Evolutionary conservation across 2,797 vertebrate genomes (phyloP).

Genomic region (Cottoperca gobio): DNA sequence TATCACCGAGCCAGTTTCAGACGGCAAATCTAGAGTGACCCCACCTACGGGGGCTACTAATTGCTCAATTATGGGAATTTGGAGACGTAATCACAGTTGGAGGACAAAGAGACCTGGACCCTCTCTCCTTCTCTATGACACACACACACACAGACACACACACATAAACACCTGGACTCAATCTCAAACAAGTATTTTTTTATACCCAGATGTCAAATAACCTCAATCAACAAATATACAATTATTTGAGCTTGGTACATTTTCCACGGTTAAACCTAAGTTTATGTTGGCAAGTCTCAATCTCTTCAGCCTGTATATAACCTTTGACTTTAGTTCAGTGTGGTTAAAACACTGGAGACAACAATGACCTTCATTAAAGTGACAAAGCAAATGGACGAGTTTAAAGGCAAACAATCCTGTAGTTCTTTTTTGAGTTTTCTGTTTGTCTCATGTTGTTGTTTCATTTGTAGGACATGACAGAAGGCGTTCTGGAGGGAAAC

Average conservation of each 20-base stretch:
- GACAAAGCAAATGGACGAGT: background rate
- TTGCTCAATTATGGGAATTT: constrained; percentile 79
- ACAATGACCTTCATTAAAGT: background rate
- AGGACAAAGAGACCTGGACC: constrained; percentile 63
- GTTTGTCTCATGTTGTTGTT: constrained; percentile 6
- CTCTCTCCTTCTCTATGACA: constrained; percentile 17
- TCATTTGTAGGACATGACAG: constrained; percentile 90
- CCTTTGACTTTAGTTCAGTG: background rate
- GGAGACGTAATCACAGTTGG: constrained; percentile 64
- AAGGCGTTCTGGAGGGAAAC: constrained; percentile 91
- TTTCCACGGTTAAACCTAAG: background rate
- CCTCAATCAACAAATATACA: constrained; percentile 31
- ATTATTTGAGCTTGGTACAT: constrained; percentile 6
- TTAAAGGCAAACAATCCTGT: background rate
- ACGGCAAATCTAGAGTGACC: constrained; percentile 56
- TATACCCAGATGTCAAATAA: constrained; percentile 46
- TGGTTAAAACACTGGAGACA: background rate
- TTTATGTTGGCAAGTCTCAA: background rate
- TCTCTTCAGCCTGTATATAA: background rate
- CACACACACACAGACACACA: constrained; percentile 44
- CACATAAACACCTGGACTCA: constrained; percentile 61
- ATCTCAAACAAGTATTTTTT: constrained; percentile 45
- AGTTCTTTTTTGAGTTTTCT: background rate
- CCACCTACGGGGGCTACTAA: constrained; percentile 68
- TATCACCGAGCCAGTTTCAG: constrained; percentile 46